Evolutionary conservation across 2,888 invertebrate species (phyloP), one percentile per base, ranked within the genome.

Genomic region (Rhopalosiphum nymphaeae): DNA sequence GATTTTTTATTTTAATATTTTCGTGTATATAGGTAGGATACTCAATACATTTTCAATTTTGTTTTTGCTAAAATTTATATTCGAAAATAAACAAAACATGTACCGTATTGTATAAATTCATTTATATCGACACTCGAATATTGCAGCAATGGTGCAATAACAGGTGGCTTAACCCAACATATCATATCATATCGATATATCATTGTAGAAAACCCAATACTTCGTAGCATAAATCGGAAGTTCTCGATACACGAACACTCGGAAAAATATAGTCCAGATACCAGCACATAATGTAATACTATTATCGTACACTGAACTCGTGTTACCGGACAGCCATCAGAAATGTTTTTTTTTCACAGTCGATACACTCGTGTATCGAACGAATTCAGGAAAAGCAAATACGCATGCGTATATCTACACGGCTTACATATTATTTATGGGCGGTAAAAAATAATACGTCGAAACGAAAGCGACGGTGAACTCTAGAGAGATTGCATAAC

Each of bases 381-480:
- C 36, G 36, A 21, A 21, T 78, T 21, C 36, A 36, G 78, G 78
- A 78, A 78, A 78, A 36, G 21, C 78, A 78, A 78, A 78, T 36
- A 78, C 78, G 36, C 78, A 36, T 78, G 36, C 78, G 36, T 36
- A 16, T 16, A 16, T 4, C 36, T 36, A 36, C 36, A 16, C 21
- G 36, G 36, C 7, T 78, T 36, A 78, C 21, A 21, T 36, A 21
- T 78, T 9, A 78, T 78, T 7, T 36, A 78, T 86, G 86, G 44
- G 26, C 86, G 86, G 44, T 46, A 44, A 86, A 86, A 86, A 86
- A 86, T 46, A 86, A 86, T 46, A 44, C 88, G 57, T 86, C 49
- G 88, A 92, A 92, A 88, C 88, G 92, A 92, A 92, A 92, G 92
- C 78, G 92, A 78, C 78, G 42, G 92, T 44, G 88, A 36, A 49